Conservation (phyloP, 2,888 invertebrate species). For the Polydrusus cervinus region DNA sequence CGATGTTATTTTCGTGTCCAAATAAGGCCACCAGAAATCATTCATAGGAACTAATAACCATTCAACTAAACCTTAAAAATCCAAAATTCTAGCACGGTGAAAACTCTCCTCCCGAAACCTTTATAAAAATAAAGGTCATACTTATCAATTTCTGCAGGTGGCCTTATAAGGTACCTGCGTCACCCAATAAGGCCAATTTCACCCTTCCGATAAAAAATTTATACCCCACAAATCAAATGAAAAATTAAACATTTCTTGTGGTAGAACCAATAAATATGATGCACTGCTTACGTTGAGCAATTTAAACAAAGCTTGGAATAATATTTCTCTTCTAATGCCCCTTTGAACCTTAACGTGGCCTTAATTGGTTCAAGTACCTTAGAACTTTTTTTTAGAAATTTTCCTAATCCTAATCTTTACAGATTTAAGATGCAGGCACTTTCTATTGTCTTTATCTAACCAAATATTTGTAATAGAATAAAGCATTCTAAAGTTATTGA, state of each 20-base stretch:
- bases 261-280: conserved; percentile 28
- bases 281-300: background rate
- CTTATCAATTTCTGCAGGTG: conserved; percentile 26
- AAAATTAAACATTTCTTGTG: conserved; percentile 25
- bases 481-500: too few species aligned
- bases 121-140: conserved; percentile 22
- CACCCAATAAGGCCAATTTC: background rate
- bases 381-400: too few species aligned
- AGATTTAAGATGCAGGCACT: too few species aligned
- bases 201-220: background rate
- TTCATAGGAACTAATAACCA: conserved; percentile 21
- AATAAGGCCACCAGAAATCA: conserved; percentile 28
- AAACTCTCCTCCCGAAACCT: conserved; percentile 4
- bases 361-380: background rate
- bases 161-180: conserved; percentile 27
- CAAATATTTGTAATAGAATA: too few species aligned
- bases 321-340: background rate
- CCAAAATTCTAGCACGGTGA: conserved; percentile 13
- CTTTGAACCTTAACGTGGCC: background rate
- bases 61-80: conserved; percentile 10
- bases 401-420: too few species aligned
- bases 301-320: background rate
- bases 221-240: conserved; percentile 3
- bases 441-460: too few species aligned
- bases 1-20: conserved; percentile 33